These are phyloP conservation scores for Drosophila pseudotalamancana DNA, from an alignment of 2,888 invertebrate genomes.

Conservation along the genomic window DNA sequence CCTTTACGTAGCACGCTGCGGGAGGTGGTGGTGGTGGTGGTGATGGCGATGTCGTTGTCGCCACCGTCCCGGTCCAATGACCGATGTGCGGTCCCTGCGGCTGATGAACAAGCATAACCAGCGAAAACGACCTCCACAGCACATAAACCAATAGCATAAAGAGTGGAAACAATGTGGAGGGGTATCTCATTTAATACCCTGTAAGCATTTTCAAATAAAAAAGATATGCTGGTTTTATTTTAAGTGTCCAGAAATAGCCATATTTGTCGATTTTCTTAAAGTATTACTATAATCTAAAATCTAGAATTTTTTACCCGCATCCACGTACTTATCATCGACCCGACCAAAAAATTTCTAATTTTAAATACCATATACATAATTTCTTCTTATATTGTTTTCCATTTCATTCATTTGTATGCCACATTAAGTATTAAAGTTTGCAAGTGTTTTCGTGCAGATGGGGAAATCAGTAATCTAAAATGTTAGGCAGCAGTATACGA, in stretches of 20 bases:
- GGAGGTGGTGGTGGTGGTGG: constrained; percentile 39
- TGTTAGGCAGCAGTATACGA: no score
- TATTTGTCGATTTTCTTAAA: no score
- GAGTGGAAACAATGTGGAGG: constrained; percentile 46
- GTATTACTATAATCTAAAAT: no score
- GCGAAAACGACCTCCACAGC: constrained; percentile 75
- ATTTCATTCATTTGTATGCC: no score
- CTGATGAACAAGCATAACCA: constrained; percentile 65
- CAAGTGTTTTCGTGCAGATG: no score
- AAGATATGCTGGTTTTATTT: not conserved
- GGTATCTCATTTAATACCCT: constrained; percentile 22
- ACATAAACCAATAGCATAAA: constrained; percentile 40
- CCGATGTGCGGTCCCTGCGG: constrained; percentile 59
- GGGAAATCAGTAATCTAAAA: no score
- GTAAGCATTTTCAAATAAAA: not conserved
- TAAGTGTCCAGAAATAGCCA: no score
- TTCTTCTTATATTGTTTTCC: no score
- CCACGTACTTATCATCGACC: no score
- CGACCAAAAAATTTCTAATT: not conserved
- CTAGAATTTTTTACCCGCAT: no score
- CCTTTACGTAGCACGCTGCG: constrained; percentile 68
- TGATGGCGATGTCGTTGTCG: constrained; percentile 21
- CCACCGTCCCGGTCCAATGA: constrained; percentile 71
- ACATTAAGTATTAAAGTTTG: no score
- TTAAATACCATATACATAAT: not conserved